Evolutionary conservation across 2,113 vertebrate genomes (phyloP).

Genomic region (Centropus bengalensis): DNA sequence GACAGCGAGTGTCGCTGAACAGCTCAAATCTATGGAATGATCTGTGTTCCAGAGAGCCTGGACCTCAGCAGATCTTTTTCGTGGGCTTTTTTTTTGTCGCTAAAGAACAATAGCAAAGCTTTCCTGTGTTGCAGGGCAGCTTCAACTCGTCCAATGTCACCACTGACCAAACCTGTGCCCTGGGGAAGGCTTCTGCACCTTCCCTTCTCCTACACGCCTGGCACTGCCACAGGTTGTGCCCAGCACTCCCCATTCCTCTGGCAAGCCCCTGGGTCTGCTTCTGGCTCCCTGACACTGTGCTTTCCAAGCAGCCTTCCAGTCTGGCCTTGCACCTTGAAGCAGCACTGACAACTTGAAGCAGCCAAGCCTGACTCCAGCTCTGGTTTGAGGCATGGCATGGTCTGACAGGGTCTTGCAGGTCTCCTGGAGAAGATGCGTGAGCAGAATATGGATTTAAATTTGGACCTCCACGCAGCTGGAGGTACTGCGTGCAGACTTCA

Average conservation of each 20-base stretch:
- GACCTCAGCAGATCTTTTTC: not conserved
- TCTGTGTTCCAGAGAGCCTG: not conserved
- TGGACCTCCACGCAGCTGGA: not conserved
- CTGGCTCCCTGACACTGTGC: fast-evolving
- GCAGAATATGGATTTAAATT: not conserved
- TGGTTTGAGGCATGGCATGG: not conserved
- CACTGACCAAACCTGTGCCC: not conserved
- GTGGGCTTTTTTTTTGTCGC: not conserved
- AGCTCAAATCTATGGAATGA: not conserved
- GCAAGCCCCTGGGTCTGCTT: fast-evolving
- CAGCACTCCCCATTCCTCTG: not conserved
- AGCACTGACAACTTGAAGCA: not conserved
- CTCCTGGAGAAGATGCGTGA: not conserved
- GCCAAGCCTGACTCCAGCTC: not conserved
- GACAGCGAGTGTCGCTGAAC: not conserved
- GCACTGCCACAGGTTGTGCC: not conserved
- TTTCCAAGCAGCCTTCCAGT: not conserved
- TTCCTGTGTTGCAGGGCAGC: not conserved
- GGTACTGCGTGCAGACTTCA: not conserved
- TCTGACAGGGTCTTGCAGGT: not conserved
- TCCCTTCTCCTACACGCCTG: not conserved
- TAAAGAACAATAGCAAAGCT: conserved; percentile 12
- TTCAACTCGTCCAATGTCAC: not conserved
- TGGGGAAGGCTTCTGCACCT: not conserved
- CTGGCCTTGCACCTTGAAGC: fast-evolving